Conservation (phyloP, 1,140 invertebrate species). For the Bilobella aurantiaca region DNA sequence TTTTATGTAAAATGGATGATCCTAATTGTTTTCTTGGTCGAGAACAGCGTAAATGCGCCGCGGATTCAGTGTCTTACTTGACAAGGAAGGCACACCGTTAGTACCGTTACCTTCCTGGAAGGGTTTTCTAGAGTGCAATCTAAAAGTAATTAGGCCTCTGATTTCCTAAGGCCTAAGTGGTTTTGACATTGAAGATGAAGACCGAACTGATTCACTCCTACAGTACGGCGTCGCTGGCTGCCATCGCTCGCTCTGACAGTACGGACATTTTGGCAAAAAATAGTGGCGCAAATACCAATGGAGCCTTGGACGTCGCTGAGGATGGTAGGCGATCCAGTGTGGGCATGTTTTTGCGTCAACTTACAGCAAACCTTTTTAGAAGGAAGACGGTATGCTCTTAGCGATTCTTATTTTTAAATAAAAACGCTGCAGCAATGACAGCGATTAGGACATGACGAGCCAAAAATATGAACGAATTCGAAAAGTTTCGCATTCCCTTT, state of each 20-base stretch:
- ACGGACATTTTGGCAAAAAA: conserved; percentile 12
- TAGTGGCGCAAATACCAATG: conserved; percentile 8
- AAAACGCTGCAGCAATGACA: too few species aligned
- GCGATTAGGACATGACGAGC: too few species aligned
- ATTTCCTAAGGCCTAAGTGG: neutral
- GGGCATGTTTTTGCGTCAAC: neutral
- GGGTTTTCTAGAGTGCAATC: too few species aligned
- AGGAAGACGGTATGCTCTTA: conserved; percentile 11
- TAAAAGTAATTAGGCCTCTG: too few species aligned
- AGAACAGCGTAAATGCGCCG: too few species aligned
- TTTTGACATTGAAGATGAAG: conserved; percentile 28
- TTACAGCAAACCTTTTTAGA: neutral
- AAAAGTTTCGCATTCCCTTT: neutral
- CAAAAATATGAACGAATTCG: neutral
- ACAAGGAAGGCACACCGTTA: too few species aligned
- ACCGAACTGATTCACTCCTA: conserved; percentile 29
- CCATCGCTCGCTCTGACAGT: conserved; percentile 20
- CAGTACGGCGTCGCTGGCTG: conserved; percentile 27
- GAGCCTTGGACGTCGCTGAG: neutral
- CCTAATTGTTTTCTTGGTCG: neutral
- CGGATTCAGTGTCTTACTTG: too few species aligned
- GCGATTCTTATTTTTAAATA: too few species aligned
- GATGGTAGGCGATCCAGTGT: neutral
- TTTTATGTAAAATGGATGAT: neutral
- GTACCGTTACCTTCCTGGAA: too few species aligned